phyloP scores from a whole-genome alignment of 2,797 vertebrate species.

The Manis javanica region DNA sequence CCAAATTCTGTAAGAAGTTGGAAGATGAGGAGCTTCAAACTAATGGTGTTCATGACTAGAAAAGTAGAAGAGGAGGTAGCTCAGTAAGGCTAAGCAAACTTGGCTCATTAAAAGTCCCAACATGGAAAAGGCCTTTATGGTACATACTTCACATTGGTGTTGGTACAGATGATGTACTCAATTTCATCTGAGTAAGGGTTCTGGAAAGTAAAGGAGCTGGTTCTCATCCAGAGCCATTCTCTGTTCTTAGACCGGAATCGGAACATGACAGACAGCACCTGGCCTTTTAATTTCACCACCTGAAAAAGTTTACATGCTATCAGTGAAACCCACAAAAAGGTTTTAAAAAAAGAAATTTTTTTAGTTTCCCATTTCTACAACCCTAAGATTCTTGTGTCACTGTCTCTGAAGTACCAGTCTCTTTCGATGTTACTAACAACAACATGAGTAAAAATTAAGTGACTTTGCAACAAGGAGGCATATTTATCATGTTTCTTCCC shows the following conservation, averaged over 20 bases:
- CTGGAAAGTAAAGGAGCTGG: constrained; percentile 99
- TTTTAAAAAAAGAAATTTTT: neutral
- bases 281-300: constrained; percentile 98
- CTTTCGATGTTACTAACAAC: constrained; percentile 39
- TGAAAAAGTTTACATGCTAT: constrained; percentile 81
- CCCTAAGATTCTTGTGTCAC: neutral
- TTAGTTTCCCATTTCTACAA: neutral
- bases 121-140: neutral
- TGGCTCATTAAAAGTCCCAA: neutral
- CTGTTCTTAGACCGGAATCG: constrained; percentile 94
- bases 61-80: neutral
- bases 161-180: constrained; percentile 99
- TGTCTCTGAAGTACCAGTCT: neutral
- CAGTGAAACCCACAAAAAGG: constrained; percentile 59
- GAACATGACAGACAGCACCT: constrained; percentile 99
- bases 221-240: constrained; percentile 98
- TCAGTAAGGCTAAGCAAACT: constrained; percentile 14
- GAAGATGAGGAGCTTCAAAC: constrained; percentile 26
- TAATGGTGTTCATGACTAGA: neutral
- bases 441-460: neutral
- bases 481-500: constrained; percentile 15
- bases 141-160: constrained; percentile 98
- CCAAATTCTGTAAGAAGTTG: neutral
- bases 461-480: neutral
- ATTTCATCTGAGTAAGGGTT: constrained; percentile 99